Base-by-base conservation (phyloP, 2,888 invertebrate species). In the Rhagonycha lutea region DNA sequence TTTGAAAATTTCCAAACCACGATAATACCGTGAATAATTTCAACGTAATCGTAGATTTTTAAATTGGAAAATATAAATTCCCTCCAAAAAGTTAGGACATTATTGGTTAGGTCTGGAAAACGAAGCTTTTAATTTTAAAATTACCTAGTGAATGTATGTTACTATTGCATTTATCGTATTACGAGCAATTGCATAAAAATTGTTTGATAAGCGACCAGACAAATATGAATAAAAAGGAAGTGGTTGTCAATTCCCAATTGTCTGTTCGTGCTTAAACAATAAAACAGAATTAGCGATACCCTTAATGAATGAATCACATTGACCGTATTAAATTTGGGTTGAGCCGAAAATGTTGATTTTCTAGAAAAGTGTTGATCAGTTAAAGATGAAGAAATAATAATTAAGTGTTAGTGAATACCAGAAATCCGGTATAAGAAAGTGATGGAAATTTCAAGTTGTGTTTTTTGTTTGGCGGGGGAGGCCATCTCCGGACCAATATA, bases 401-500 rank as follows among this genome's bases (percentile, higher is more conserved):
- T 32, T 32, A 32, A 32, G 12, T 47, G n/a, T 47, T 0, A n/a
- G n/a, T 47, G 18, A 18, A n/a, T 47, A 47, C 47, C 12, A 47
- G 47, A 47, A 47, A 47, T 47, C 47, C 47, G 47, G 47, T 47
- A 47, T 47, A 47, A 47, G 47, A 47, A 47, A 47, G 47, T 47
- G 47, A 47, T 47, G 47, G n/a, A 47, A 47, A 47, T 47, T 47
- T 47, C n/a, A 47, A 47, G 47, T 47, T 47, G n/a, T n/a, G 7
- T 47, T 47, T 63, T 65, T 65, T 24, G 26, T 65, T 65, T 65
- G 73, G 76, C 77, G 84, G 83, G 85, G 85, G 85, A 84, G 84
- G 80, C 82, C 81, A 79, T 80, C 83, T 80, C 80, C 80, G 81
- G 79, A 79, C 83, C 83, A 84, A 85, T 85, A 83, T 84, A 82